Percentiles rank a stretch among this genome's conserved stretches.
Conservation (phyloP, 2,113 vertebrate genomes). For the Prinia subflava region DNA sequence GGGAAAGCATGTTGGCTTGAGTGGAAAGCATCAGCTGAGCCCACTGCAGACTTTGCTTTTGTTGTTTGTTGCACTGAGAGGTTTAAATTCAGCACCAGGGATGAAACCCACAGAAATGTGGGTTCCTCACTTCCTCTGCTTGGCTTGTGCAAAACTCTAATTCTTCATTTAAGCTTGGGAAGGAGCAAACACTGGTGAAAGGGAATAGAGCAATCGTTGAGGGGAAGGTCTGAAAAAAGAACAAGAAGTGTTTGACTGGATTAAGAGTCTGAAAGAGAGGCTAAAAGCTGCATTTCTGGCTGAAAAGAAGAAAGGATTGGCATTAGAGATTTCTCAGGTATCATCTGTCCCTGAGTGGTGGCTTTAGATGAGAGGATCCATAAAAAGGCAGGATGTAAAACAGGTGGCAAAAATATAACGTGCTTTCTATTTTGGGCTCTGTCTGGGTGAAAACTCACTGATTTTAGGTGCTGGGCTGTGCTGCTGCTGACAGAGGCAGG, state of each 20-base stretch:
- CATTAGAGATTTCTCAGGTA: too few species aligned
- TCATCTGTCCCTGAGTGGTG: not conserved
- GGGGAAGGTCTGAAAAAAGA: not conserved
- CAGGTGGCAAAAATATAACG: not conserved
- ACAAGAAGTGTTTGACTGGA: not conserved
- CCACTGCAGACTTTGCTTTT: not conserved
- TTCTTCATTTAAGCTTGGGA: not conserved
- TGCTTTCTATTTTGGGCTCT: not conserved
- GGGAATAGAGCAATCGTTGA: not conserved
- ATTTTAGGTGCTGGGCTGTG: not conserved
- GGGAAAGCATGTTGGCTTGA: not conserved
- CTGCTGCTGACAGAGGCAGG: not conserved
- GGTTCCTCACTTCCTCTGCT: not conserved
- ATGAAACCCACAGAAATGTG: not conserved
- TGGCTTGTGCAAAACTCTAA: fast-evolving
- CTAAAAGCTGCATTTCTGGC: not conserved
- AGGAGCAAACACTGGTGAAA: not conserved
- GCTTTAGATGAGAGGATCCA: not conserved
- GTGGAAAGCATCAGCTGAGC: not conserved
- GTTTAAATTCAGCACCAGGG: not conserved
- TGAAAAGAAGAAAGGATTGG: not conserved
- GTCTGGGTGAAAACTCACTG: fast-evolving
- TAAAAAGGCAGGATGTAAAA: not conserved
- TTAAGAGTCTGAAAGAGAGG: not conserved
- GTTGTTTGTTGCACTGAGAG: not conserved